Evolutionary conservation across 2,113 vertebrate genomes (phyloP).

Genomic region (Calonectris borealis): DNA sequence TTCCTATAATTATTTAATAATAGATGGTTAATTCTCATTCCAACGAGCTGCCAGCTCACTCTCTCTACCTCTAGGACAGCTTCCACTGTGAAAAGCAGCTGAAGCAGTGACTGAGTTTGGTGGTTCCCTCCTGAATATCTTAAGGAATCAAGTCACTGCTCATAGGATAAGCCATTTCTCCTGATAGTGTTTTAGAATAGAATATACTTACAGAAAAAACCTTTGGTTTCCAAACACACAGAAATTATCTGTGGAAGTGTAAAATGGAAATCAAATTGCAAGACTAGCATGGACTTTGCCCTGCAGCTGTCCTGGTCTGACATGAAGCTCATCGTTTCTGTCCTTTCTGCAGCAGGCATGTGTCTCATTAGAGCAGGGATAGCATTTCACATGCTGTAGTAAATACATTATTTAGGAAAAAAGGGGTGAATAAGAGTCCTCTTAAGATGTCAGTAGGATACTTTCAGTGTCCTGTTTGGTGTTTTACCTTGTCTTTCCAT

Average conservation of each 20-base stretch:
- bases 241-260: not conserved
- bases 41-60: accelerated
- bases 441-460: not conserved
- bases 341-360: not conserved
- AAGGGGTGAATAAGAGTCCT: not conserved
- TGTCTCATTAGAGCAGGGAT: not conserved
- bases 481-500: not conserved
- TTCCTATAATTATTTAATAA: constrained; percentile 7
- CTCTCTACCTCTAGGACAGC: not conserved
- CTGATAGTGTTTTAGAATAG: not conserved
- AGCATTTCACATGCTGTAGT: not conserved
- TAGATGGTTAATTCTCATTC: not conserved
- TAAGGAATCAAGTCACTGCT: not conserved
- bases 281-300: not conserved
- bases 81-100: not conserved
- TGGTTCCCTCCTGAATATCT: not conserved
- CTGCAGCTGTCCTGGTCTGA: not conserved
- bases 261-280: not conserved
- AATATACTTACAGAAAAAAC: not conserved
- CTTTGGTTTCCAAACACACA: not conserved
- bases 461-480: not conserved
- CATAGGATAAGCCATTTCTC: not conserved
- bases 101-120: not conserved
- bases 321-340: not conserved
- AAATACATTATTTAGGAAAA: not conserved